A percentile compares a stretch with the other conserved stretches of the same genome.
Evolutionary conservation across 1,140 invertebrate genomes (phyloP).

Genomic region (Drosophila pectinifera): DNA sequence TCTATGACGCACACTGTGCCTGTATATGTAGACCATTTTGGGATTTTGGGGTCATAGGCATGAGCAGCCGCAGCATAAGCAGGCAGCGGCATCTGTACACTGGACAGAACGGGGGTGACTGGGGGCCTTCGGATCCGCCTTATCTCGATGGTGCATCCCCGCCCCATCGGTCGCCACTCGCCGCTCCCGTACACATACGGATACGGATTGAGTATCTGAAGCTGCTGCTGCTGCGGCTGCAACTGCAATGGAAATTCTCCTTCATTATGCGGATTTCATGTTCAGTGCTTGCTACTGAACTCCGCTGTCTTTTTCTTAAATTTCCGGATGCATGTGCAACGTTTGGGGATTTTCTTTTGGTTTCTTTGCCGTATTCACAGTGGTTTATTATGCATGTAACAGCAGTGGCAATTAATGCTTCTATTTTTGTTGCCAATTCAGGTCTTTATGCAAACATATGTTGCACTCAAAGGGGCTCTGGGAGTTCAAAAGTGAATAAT

Average conservation of each 20-base stretch:
- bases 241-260: constrained; percentile 18
- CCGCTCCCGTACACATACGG: constrained; percentile 7
- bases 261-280: constrained; percentile 34
- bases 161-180: constrained; percentile 2
- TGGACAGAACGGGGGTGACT: constrained; percentile 8
- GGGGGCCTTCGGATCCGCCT: constrained; percentile 14
- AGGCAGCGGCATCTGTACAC: constrained; percentile 26
- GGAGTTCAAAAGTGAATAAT: constrained; percentile 18
- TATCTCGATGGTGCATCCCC: constrained; percentile 35
- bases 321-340: constrained; percentile 1
- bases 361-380: constrained; percentile 17
- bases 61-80: constrained; percentile 40
- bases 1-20: constrained; percentile 24
- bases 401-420: constrained; percentile 17
- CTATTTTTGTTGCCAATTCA: constrained; percentile 22
- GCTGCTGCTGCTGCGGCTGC: constrained; percentile 16
- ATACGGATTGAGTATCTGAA: constrained; percentile 24
- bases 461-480: constrained; percentile 1
- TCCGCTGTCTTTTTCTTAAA: constrained; percentile 6
- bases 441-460: constrained; percentile 19
- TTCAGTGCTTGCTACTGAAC: constrained; percentile 35
- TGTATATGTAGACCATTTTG: constrained; percentile 51
- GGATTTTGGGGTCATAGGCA: constrained; percentile 64
- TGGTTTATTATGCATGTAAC: constrained; percentile 21
- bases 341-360: constrained; percentile 28